A percentile compares a stretch with the other conserved stretches of the same genome.
These are phyloP conservation scores for Phyto melanocephala DNA, from an alignment of 2,888 invertebrate species.

Conservation along the genomic window DNA sequence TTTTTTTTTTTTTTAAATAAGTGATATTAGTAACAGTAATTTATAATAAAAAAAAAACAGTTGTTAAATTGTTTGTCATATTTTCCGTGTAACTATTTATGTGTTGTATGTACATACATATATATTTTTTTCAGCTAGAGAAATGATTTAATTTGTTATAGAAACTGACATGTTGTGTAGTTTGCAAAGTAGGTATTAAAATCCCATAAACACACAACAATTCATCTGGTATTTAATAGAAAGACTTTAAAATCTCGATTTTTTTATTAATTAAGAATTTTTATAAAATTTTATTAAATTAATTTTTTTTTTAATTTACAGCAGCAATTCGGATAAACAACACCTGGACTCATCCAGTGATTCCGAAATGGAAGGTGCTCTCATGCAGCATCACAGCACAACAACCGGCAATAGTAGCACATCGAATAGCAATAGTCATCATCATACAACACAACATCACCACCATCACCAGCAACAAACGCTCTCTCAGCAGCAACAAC, in stretches of 20 bases:
- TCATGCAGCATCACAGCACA: constrained; percentile 73
- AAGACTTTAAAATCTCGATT: too few relatives aligned
- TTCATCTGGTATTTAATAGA: too few relatives aligned
- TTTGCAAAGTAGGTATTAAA: too few relatives aligned
- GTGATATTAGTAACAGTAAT: constrained; percentile 7
- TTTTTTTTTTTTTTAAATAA: background rate
- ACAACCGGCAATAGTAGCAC: constrained; percentile 67
- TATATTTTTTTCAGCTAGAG: too few relatives aligned
- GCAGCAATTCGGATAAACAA: constrained; percentile 79
- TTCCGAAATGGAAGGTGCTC: constrained; percentile 79
- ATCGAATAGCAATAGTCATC: constrained; percentile 67
- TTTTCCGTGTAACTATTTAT: background rate
- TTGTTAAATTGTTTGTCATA: constrained; percentile 30
- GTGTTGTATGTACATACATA: too few relatives aligned
- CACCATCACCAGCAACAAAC: constrained; percentile 71
- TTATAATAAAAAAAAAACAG: constrained; percentile 32
- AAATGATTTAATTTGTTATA: too few relatives aligned
- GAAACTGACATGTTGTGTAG: too few relatives aligned
- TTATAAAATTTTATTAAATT: background rate
- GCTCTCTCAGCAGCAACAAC: constrained; percentile 67
- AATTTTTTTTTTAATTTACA: constrained; percentile 59
- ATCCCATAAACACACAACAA: too few relatives aligned
- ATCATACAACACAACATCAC: constrained; percentile 69
- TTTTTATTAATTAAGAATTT: too few relatives aligned
- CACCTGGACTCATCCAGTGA: constrained; percentile 79